These are phyloP conservation scores for Prietella phreatophila DNA, from an alignment of 2,113 vertebrate genomes.

Conservation along the genomic window DNA sequence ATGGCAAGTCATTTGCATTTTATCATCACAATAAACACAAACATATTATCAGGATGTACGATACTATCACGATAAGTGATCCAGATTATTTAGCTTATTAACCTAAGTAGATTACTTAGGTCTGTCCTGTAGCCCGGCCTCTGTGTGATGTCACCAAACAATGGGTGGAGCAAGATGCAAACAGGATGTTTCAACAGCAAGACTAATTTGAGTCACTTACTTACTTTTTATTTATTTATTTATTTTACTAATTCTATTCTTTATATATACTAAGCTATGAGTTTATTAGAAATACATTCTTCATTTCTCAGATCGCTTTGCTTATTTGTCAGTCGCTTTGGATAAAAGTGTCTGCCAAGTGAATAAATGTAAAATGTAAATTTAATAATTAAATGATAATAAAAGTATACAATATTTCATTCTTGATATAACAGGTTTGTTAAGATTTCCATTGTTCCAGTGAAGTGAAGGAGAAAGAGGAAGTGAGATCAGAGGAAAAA, in stretches of 20 bases:
- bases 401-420: neutral
- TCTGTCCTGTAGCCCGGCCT: neutral
- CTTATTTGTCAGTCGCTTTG: too few species aligned
- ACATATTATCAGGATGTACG: neutral
- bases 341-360: too few species aligned
- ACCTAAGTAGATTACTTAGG: too few species aligned
- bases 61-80: neutral
- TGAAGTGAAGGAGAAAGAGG: conserved; percentile 5
- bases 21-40: neutral
- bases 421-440: too few species aligned
- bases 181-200: neutral
- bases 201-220: neutral
- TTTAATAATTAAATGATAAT: neutral
- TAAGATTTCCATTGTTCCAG: neutral
- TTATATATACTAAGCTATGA: neutral
- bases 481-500: neutral
- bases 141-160: neutral
- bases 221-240: too few species aligned
- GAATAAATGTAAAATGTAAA: too few species aligned
- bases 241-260: neutral
- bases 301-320: too few species aligned
- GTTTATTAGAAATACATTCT: neutral
- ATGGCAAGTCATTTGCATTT: neutral
- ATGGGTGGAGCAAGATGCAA: neutral
- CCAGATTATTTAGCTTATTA: neutral